Conservation (phyloP, 2,113 vertebrate species). For the Montifringilla adamsi region DNA sequence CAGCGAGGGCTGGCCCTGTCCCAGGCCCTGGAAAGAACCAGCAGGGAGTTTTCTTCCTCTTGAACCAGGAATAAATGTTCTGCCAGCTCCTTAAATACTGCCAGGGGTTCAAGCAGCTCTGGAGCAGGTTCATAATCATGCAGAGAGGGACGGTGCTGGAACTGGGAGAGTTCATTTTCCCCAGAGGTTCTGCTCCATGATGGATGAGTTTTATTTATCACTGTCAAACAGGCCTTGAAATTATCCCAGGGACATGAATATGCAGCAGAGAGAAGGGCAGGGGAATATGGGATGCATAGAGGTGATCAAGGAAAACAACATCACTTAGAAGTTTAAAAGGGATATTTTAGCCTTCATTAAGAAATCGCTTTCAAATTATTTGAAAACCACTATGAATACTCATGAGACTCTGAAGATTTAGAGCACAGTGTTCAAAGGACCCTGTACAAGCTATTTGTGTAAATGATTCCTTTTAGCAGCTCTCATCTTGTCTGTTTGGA, state of each 20-base stretch:
- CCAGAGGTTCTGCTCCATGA: slow-evolving; percentile 29
- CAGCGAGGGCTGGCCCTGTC: not conserved
- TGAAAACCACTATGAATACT: slow-evolving; percentile 54
- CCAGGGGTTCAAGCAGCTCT: not conserved
- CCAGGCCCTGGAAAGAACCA: not conserved
- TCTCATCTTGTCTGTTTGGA: not conserved
- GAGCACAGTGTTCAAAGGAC: slow-evolving; percentile 26
- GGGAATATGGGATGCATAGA: slow-evolving; percentile 6
- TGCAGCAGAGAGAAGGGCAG: slow-evolving; percentile 36
- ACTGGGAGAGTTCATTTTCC: not conserved
- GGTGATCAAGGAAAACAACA: slow-evolving; percentile 49
- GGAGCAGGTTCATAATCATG: not conserved
- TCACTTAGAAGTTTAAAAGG: slow-evolving; percentile 58
- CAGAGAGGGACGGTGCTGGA: not conserved
- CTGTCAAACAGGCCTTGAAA: slow-evolving; percentile 47
- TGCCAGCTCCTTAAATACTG: not conserved
- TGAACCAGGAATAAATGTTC: not conserved
- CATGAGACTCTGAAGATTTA: slow-evolving; percentile 42
- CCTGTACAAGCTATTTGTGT: not conserved
- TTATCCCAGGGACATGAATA: slow-evolving; percentile 48
- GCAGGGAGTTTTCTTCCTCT: not conserved
- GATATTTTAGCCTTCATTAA: slow-evolving; percentile 54
- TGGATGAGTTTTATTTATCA: slow-evolving; percentile 61
- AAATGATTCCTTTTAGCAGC: slow-evolving; percentile 7
- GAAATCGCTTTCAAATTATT: slow-evolving; percentile 27